Evolutionary conservation across 37 sponge, comb jelly and placozoan genomes (phyloP), one percentile per base, ranked within the genome.

Genomic region (Cliona cf. orientalis): DNA sequence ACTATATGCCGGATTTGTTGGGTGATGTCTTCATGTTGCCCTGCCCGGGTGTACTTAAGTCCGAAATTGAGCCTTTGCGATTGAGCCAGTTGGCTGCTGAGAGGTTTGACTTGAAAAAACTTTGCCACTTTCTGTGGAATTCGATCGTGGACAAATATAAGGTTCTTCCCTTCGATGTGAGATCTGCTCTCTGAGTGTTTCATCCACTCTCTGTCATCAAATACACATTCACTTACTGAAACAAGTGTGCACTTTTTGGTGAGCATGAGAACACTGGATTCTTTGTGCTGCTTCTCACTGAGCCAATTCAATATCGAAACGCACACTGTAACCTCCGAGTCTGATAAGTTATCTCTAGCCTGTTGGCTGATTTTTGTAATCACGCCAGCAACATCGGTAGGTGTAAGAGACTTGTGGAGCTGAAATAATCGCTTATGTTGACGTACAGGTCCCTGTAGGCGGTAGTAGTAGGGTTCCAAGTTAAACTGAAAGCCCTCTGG

Each of bases 11-110:
- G 62, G 5, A 95, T 74, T 32, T 91, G 49, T 22, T 74, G 60
- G 35, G 91, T 95, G 38, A 95, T 46, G 17, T 76, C 38, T 46
- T 95, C 87, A 57, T 79, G 75, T 46, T 66, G 88, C 2, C 89
- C 87, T 26, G 71, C 78, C 49, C 35, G 31, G 1, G 42, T 80
- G 45, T 77, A 92, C 0, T 44, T 46, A 5, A 86, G 25, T n/a
- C 35, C 32, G n/a, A n/a, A n/a, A n/a, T n/a, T n/a, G 21, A 91
- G 32, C 2, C n/a, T 49, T 23, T 61, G 23, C 9, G 93, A 89
- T 46, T 74, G 84, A 1, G 82, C 89, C 25, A 92, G 37, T 72
- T 46, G 64, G 0, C 58, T 68, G 40, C 89, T 83, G 7, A 88
- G 78, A 42, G 93, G 84, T 34, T 43, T 45, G 22, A 88, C 86